A percentile compares a stretch with the other conserved stretches of the same genome.
These are phyloP conservation scores for Corythornis vintsioides DNA, from an alignment of 2,113 vertebrate species.

Conservation along the genomic window DNA sequence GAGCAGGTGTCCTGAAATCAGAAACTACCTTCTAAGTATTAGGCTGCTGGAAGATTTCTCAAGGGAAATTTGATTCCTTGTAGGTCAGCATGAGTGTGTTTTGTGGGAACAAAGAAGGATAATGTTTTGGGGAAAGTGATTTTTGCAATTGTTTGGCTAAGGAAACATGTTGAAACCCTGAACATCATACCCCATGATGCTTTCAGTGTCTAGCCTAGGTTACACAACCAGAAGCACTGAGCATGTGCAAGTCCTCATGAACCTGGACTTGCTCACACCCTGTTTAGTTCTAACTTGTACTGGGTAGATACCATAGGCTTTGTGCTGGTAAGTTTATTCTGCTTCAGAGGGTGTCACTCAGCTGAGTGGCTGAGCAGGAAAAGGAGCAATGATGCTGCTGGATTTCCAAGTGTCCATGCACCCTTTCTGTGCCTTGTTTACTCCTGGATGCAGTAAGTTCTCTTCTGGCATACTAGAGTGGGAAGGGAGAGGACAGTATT, in stretches of 20 bases:
- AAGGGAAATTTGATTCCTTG: not conserved
- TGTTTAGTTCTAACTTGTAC: not conserved
- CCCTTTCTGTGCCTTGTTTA: not conserved
- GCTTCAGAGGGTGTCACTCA: not conserved
- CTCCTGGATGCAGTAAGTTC: not conserved
- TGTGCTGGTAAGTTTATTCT: not conserved
- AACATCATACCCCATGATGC: not conserved
- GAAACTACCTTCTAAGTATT: not conserved
- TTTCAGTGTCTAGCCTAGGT: not conserved
- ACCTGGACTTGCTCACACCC: fast-evolving
- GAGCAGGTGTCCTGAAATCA: not conserved
- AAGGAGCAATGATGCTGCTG: not conserved
- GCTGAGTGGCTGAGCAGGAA: not conserved
- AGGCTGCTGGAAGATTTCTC: not conserved
- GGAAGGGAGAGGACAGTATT: not conserved
- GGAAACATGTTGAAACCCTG: not conserved
- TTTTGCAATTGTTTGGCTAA: not conserved
- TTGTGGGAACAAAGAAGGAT: not conserved
- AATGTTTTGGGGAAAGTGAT: not conserved
- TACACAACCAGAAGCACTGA: not conserved
- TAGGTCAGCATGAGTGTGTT: not conserved
- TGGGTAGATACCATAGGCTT: not conserved
- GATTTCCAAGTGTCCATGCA: not conserved
- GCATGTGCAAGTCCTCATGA: not conserved
- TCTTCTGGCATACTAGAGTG: not conserved